phyloP scores from a whole-genome alignment of 2,888 invertebrate genomes.

The Chrysotoxum bicinctum region DNA sequence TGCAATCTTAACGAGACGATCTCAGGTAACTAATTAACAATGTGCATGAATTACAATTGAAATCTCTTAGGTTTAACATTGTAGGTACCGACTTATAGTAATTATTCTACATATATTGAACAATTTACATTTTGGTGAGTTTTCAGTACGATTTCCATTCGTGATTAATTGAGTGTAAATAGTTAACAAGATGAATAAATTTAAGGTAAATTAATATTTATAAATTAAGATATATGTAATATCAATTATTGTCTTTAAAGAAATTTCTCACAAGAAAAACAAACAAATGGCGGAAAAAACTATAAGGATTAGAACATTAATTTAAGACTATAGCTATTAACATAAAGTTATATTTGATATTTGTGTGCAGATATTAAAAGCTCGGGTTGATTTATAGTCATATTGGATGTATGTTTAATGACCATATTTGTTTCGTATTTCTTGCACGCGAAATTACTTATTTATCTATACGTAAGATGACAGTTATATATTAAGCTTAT shows the following conservation, averaged over 20 bases:
- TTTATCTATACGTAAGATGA: too few relatives aligned
- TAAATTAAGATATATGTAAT: not conserved
- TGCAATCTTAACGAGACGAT: conserved; percentile 9
- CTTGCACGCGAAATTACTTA: too few relatives aligned
- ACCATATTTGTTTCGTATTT: too few relatives aligned
- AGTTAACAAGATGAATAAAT: not conserved
- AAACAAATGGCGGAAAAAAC: not conserved
- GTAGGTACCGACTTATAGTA: not conserved
- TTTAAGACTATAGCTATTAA: not conserved
- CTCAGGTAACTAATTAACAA: not conserved
- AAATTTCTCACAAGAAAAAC: not conserved
- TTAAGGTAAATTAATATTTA: conserved; percentile 32
- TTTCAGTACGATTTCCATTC: not conserved
- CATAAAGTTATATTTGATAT: too few relatives aligned
- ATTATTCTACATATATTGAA: conserved; percentile 17
- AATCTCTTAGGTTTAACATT: conserved; percentile 16
- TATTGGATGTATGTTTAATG: too few relatives aligned
- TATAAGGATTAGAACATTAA: not conserved
- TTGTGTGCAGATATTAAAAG: not conserved
- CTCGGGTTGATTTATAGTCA: not conserved
- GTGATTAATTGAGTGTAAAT: conserved; percentile 26
- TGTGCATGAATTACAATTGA: conserved; percentile 14
- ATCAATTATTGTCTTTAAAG: not conserved
- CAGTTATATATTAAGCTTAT: too few relatives aligned
- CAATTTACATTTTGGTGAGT: conserved; percentile 40